Percentiles rank a stretch among this genome's conserved stretches.
Conservation (phyloP, 2,888 invertebrate species). For the Gortyna flavago region DNA sequence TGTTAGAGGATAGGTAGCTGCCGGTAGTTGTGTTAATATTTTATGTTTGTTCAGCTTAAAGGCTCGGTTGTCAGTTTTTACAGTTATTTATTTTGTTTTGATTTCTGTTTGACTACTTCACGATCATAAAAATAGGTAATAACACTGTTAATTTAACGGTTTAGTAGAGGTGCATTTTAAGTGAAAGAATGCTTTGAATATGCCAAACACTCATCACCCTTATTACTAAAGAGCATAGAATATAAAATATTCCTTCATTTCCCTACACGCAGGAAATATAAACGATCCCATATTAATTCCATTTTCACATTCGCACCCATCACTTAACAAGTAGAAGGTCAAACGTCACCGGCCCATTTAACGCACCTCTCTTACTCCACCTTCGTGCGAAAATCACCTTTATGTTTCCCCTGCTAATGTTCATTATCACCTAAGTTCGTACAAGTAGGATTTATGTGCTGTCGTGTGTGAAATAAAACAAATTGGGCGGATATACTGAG, state of each 20-base stretch:
- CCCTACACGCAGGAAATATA: neutral
- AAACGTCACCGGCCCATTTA: constrained; percentile 43
- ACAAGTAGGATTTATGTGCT: constrained; percentile 32
- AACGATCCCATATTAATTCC: constrained; percentile 27
- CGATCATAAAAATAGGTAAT: neutral
- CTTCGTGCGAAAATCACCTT: constrained; percentile 7
- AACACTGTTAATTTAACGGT: neutral
- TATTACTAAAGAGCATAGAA: neutral
- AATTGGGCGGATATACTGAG: constrained; percentile 56
- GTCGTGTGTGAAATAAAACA: constrained; percentile 60
- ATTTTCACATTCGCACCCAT: constrained; percentile 47
- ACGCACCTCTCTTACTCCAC: constrained; percentile 15
- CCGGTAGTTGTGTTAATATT: constrained; percentile 15
- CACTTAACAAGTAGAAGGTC: constrained; percentile 46
- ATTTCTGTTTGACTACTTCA: neutral
- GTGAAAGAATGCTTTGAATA: neutral
- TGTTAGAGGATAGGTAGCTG: constrained; percentile 28
- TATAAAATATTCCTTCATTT: constrained; percentile 6
- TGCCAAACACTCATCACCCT: neutral
- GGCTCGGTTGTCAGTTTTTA: neutral
- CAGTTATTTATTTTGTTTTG: neutral
- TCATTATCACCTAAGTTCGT: constrained; percentile 12
- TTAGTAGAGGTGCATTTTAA: neutral
- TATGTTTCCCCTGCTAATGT: neutral
- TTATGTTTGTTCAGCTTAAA: constrained; percentile 2